phyloP scores from a whole-genome alignment of 2,888 invertebrate genomes.

The Nowickia ferox region DNA sequence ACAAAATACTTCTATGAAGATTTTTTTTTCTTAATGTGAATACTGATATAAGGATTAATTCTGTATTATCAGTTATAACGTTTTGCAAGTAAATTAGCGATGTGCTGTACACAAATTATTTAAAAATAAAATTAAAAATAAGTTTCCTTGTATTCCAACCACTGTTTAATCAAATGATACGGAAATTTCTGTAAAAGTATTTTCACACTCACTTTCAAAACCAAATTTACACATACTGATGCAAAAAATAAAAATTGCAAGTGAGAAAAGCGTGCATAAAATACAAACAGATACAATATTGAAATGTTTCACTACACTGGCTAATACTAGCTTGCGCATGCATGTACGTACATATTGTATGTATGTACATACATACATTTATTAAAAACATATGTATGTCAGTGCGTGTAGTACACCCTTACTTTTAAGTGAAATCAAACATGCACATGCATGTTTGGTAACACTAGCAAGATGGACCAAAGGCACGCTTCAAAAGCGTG shows the following conservation, averaged over 20 bases:
- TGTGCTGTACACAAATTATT: background rate
- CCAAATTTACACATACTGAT: conserved; percentile 51
- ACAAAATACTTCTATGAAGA: too few relatives aligned
- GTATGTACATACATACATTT: too few relatives aligned
- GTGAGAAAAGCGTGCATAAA: conserved; percentile 26
- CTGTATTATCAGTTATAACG: too few relatives aligned
- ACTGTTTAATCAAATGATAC: conserved; percentile 36
- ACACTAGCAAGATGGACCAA: conserved; percentile 54
- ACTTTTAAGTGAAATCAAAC: conserved; percentile 30
- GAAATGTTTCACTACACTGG: conserved; percentile 6
- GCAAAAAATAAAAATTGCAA: background rate
- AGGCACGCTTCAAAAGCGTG: conserved; percentile 62
- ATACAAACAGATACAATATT: conserved; percentile 49
- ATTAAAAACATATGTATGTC: too few relatives aligned
- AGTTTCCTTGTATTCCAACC: background rate
- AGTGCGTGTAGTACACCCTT: too few relatives aligned
- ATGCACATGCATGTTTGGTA: conserved; percentile 49
- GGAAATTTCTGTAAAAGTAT: conserved; percentile 51
- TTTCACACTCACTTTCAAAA: conserved; percentile 67
- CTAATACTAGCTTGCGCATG: conserved; percentile 6
- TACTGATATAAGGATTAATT: too few relatives aligned
- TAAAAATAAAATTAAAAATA: too few relatives aligned
- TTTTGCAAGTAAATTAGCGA: background rate
- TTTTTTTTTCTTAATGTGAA: too few relatives aligned
- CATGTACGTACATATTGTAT: too few relatives aligned